Conservation (phyloP, 2,888 invertebrate species). For the Hipparchia sbordonii region DNA sequence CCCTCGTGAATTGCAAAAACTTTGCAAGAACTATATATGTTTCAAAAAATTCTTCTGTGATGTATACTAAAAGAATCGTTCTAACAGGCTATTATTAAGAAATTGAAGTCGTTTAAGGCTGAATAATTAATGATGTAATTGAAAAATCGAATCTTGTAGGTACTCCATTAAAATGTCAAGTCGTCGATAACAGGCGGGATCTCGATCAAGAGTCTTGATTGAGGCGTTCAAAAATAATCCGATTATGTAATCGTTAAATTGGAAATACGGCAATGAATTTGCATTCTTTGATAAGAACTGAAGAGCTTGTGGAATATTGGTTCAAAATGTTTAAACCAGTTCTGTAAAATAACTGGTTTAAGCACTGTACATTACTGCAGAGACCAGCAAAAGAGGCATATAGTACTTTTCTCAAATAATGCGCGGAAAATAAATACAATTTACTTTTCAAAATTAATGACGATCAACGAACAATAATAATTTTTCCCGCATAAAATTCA, state of each 20-base stretch:
- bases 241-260: conserved; percentile 7
- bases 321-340: background rate
- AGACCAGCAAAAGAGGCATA: no score
- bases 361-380: no score
- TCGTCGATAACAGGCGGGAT: conserved; percentile 24
- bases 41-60: no score
- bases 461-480: no score
- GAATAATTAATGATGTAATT: conserved; percentile 27
- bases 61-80: background rate
- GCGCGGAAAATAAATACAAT: no score
- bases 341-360: no score
- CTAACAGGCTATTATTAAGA: background rate
- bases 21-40: no score
- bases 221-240: conserved; percentile 11
- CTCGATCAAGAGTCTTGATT: conserved; percentile 14
- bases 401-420: no score
- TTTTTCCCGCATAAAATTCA: no score
- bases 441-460: no score
- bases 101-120: conserved; percentile 3
- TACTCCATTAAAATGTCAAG: conserved; percentile 29
- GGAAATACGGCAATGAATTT: conserved; percentile 6
- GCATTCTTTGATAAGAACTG: background rate
- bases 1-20: no score
- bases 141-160: conserved; percentile 27
- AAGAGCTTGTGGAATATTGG: background rate